These are phyloP conservation scores for Polia nebulosa DNA, from an alignment of 2,888 invertebrate genomes.

Conservation along the genomic window DNA sequence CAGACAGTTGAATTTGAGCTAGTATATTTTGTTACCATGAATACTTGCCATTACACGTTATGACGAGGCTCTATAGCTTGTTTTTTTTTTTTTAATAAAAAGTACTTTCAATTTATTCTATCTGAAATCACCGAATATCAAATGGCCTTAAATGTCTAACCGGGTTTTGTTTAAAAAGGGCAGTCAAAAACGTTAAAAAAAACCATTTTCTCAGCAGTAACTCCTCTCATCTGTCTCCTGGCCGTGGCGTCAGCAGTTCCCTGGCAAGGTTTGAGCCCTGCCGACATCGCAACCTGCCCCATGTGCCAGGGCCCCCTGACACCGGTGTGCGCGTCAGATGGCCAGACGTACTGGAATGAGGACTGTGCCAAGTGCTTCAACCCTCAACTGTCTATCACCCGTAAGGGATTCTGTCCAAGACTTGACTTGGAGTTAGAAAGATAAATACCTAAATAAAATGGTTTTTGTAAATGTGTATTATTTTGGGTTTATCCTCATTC, in stretches of 20 bases:
- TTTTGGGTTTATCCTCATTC: background rate
- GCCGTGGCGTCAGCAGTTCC: slow-evolving; percentile 17
- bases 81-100: no score
- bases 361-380: slow-evolving; percentile 69
- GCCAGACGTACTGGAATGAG: slow-evolving; percentile 68
- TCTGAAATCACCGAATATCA: no score
- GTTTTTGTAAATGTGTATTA: background rate
- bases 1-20: no score
- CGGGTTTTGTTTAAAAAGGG: no score
- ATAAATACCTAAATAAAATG: slow-evolving; percentile 36
- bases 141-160: no score
- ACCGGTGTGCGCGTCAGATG: slow-evolving; percentile 66
- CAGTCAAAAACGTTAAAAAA: no score
- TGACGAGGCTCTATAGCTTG: no score
- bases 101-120: no score
- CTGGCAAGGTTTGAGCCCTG: slow-evolving; percentile 36
- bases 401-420: slow-evolving; percentile 49
- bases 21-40: no score
- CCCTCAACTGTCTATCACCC: slow-evolving; percentile 53
- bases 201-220: no score
- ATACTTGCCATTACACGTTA: no score
- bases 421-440: slow-evolving; percentile 49
- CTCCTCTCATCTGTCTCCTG: slow-evolving; percentile 40
- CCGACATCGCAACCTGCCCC: slow-evolving; percentile 58
- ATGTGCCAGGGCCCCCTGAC: slow-evolving; percentile 39